A percentile compares a stretch with the other conserved stretches of the same genome.
Conservation (phyloP, 2,888 invertebrate genomes). For the Macrosiphum euphorbiae region DNA sequence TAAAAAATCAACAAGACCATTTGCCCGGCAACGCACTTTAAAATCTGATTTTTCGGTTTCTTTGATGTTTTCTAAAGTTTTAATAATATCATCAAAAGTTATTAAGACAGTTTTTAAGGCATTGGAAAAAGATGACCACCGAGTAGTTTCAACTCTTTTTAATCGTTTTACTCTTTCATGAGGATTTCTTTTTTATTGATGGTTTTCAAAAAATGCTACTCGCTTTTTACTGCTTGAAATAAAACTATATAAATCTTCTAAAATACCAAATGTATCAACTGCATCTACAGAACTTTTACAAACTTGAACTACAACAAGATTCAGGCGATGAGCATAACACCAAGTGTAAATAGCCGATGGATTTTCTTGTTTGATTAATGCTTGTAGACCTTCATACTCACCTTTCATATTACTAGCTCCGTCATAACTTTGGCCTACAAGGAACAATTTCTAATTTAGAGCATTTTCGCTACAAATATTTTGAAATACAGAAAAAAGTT, state of each 20-base stretch:
- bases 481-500: too few relatives aligned
- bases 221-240: neutral
- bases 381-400: neutral
- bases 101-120: neutral
- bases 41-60: constrained; percentile 12
- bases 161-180: neutral
- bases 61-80: neutral
- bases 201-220: constrained; percentile 1
- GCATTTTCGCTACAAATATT: too few relatives aligned
- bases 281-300: neutral
- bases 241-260: neutral
- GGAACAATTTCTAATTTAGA: neutral
- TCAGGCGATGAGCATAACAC: neutral
- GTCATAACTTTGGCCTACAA: constrained; percentile 2
- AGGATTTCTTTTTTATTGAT: neutral
- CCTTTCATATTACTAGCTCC: constrained; percentile 2
- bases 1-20: neutral
- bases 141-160: neutral
- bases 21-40: neutral
- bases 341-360: neutral
- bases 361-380: neutral
- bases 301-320: neutral
- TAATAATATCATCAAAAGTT: neutral
- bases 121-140: neutral
- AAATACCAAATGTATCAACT: neutral